Base-by-base conservation (phyloP, 2,113 vertebrate species). In the Scomber japonicus region DNA sequence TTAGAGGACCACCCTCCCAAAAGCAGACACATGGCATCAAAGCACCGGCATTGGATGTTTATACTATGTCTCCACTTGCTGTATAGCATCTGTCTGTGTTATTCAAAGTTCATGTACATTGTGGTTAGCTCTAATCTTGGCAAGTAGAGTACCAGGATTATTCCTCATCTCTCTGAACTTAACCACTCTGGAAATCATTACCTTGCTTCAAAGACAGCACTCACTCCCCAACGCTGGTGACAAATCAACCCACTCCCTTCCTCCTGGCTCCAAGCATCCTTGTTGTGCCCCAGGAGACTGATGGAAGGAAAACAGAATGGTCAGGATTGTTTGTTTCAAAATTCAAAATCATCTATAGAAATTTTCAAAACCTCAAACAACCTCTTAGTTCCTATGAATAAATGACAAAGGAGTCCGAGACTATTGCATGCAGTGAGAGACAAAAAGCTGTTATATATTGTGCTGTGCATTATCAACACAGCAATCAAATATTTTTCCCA, bases 121-220 rank as follows among this genome's bases (percentile, higher is more conserved):
- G 59, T 55, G 46, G 51, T 21, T 50, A 55, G 51, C 9, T 62
- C 55, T 50, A 72, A 68, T 68, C 78, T 82, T 75, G 77, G 84
- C 53, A 51, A 71, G 72, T 24, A 68, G 71, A 73, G 63, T 51
- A 45, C 80, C 57, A 76, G 83, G 79, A 86, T 90, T 83, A 81
- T 80, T 82, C 51, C 31, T 51, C 89, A 74, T 92, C 82, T 80
- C 70, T 77, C 70, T 90, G 88, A 91, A 89, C 87, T 80, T 31
- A 80, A 78, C 81, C 67, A 63, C 70, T 91, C 91, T 94, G 92
- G 93, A 94, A 94, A 84, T 85, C 85, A 89, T 91, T 94, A 94
- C 73, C 59, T 59, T 63, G 70, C 86, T 90, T 94, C 48, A 78
- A 84, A 92, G 89, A 71, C 77, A 57, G 80, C 65, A 53, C 51